Base-by-base conservation (phyloP, 2,888 invertebrate genomes). In the Sphecodes monilicornis region DNA sequence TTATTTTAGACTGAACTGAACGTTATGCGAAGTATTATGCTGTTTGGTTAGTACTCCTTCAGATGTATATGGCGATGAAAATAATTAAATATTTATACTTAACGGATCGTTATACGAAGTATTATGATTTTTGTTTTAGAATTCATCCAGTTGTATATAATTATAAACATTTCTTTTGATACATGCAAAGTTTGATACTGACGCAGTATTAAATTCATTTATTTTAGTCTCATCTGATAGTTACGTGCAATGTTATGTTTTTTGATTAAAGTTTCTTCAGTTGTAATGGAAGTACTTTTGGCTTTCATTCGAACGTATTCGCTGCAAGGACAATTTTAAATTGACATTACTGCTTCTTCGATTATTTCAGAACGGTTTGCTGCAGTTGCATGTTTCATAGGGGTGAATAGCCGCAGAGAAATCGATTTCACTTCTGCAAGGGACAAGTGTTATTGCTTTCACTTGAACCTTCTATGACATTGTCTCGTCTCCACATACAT, bases 351-450 rank as follows among this genome's bases (percentile, higher is more conserved):
- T 73, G 60, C 57, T 41, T 71, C 64, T 77, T 80, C 88, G 88
- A 91, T 86, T 84, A 86, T 80, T 86, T 83, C 78, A 72, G 82
- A 78, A 76, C 74, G 71, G 84, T 80, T 73, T 81, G 46, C 72
- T 79, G 87, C 88, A 89, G 87, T 86, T 90, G 90, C 88, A 91
- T 85, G 91, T 91, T 89, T 82, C 77, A 81, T 88, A 90, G 90
- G 86, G 92, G 92, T 92, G 90, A 92, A 92, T 89, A 92, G 88
- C 91, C 92, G 89, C 86, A 88, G 88, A 82, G 90, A 90, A 92
- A 92, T 92, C 92, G 92, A 92, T 92, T 86, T 82, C 86, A 87
- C 86, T 88, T 88, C 87, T 84, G 76, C 77, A 81, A 77, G 80
- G 80, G 82, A 84, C 86, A 78, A 84, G 82, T 88, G 89, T 86